Evolutionary conservation across 2,888 invertebrate genomes (phyloP), one percentile per base, ranked within the genome.

Genomic region (Leptothorax acervorum): DNA sequence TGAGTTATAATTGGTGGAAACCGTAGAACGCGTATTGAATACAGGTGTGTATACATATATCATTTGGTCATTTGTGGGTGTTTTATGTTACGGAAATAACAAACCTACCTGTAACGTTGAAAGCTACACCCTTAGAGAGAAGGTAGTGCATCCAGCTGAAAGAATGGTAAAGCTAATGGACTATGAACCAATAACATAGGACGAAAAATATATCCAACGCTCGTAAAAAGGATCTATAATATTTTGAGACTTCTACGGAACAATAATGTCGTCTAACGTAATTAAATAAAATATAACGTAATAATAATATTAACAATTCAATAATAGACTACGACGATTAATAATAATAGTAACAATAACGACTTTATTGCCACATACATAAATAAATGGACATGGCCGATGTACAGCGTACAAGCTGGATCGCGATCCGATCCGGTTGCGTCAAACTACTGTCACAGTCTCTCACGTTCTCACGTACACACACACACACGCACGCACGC

Each of bases 341-440:
- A 83, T 88, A 89, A 89, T 90, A 90, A 90, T 90, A 88, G 88
- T 90, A 90, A 90, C 89, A 89, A 90, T 90, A 90, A 90, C 90
- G 89, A 89, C 78, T 90, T 90, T 90, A 90, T 90, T 90, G 90
- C 90, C 90, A 90, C 90, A 90, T 90, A 90, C 90, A 90, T 89
- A 90, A 90, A 90, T 90, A 90, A 87, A 89, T 90, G 90, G 90
- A 90, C 90, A 90, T 90, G 90, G 90, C 90, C 90, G 90, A 90
- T 90, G 89, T 90, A 90, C 90, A 90, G 89, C 88, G 90, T 89
- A 88, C 90, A 89, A 90, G 88, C 88, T 89, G 90, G 89, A 90
- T 89, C 90, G 85, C 86, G 87, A 87, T 70, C 53, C 76, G 90
- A 90, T 90, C 90, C 88, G 84, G 65, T 89, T 89, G 88, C 88